Percentiles rank a stretch among this genome's conserved stretches.
phyloP scores from a whole-genome alignment of 2,888 invertebrate genomes.

The Timema cristinae region DNA sequence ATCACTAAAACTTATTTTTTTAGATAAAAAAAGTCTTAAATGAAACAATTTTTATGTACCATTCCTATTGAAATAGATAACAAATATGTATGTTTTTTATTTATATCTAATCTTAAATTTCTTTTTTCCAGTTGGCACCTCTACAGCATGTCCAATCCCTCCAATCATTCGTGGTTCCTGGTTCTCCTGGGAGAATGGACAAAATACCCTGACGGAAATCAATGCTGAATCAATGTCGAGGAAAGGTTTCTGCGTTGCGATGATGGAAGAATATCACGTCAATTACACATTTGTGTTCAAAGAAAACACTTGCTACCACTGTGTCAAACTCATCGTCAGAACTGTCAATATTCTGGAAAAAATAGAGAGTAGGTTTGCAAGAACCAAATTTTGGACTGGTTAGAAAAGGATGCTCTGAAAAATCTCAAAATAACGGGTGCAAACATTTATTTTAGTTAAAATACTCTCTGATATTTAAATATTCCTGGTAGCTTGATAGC shows the following conservation, averaged over 20 bases:
- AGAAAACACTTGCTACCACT: slow-evolving; percentile 70
- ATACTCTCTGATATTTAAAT: too few species aligned
- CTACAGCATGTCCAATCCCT: slow-evolving; percentile 63
- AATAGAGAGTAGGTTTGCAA: slow-evolving; percentile 64
- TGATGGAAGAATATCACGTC: slow-evolving; percentile 67
- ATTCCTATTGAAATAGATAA: too few species aligned
- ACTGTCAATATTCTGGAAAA: slow-evolving; percentile 88
- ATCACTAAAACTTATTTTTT: too few species aligned
- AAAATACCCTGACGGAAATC: slow-evolving; percentile 76
- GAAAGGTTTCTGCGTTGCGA: slow-evolving; percentile 62
- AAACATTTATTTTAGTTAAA: too few species aligned
- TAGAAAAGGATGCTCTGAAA: too few species aligned
- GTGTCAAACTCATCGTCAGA: slow-evolving; percentile 77
- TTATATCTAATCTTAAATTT: background rate
- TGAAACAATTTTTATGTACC: too few species aligned
- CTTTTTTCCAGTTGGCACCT: slow-evolving; percentile 18
- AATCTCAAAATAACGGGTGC: too few species aligned
- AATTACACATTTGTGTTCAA: slow-evolving; percentile 81
- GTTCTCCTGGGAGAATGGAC: slow-evolving; percentile 88
- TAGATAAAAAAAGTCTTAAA: too few species aligned
- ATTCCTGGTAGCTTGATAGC: too few species aligned
- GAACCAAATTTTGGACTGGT: too few species aligned
- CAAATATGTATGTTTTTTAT: too few species aligned
- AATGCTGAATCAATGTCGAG: slow-evolving; percentile 74
- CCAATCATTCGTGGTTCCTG: slow-evolving; percentile 76